Percentiles rank a stretch among this genome's conserved stretches.
phyloP scores from a whole-genome alignment of 2,888 invertebrate genomes.

The Pachydiplax longipennis region DNA sequence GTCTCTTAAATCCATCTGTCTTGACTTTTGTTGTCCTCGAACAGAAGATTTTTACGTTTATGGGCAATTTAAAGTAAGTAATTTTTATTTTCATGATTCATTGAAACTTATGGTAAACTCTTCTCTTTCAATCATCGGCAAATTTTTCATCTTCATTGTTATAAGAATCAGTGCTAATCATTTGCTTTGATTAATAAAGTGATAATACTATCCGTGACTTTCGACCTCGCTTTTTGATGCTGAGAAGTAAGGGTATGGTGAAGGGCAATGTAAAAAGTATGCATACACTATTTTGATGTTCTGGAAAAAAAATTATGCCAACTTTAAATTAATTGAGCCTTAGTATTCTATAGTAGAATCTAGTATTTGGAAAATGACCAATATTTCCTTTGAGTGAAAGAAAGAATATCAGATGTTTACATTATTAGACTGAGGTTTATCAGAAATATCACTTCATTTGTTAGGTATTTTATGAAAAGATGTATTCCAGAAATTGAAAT shows the following conservation, averaged over 20 bases:
- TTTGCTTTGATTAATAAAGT: not conserved
- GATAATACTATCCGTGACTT: not conserved
- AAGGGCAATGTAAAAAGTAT: not conserved
- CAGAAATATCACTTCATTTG: not conserved
- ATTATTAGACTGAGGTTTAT: not conserved
- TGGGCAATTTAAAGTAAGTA: not conserved
- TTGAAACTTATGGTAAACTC: not conserved
- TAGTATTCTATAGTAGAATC: too few species aligned
- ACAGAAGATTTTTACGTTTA: not conserved
- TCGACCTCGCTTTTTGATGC: not conserved
- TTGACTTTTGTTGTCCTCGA: not conserved
- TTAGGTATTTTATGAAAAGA: not conserved
- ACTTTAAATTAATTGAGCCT: not conserved
- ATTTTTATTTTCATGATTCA: not conserved
- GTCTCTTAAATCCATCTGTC: not conserved
- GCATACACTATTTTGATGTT: not conserved
- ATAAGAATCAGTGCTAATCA: not conserved
- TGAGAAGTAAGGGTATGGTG: not conserved
- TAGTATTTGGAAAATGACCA: too few species aligned
- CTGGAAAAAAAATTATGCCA: not conserved
- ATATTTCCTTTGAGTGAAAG: too few species aligned
- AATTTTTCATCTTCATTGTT: not conserved
- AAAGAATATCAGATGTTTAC: too few species aligned
- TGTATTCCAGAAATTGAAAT: not conserved
- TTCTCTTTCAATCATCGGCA: not conserved